Percentiles rank a stretch among this genome's conserved stretches.
Evolutionary conservation across 2,113 vertebrate genomes (phyloP).

Genomic region (Chaenogobius annularis): DNA sequence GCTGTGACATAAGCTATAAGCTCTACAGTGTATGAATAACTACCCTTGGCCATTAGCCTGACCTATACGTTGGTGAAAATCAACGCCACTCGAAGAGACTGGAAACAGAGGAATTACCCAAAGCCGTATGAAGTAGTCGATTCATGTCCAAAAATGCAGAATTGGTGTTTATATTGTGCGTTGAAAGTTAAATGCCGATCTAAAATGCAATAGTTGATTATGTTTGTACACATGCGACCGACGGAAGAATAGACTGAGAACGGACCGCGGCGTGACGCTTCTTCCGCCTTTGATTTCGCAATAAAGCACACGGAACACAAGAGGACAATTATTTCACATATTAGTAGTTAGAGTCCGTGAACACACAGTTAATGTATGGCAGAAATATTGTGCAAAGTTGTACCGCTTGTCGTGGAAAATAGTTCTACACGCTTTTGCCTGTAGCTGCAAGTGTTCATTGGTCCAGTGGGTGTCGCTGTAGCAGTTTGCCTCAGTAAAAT

Average conservation of each 20-base stretch:
- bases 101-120: constrained; percentile 31
- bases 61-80: background rate
- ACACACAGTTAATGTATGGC: background rate
- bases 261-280: background rate
- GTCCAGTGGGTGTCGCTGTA: constrained; percentile 51
- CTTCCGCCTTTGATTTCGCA: constrained; percentile 1
- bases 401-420: background rate
- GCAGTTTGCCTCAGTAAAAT: accelerated
- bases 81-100: background rate
- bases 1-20: background rate
- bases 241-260: background rate
- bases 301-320: background rate
- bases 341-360: too few relatives aligned
- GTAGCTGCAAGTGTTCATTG: background rate
- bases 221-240: constrained; percentile 15
- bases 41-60: background rate
- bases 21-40: background rate
- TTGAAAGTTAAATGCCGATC: background rate
- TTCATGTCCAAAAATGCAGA: background rate
- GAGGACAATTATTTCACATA: too few relatives aligned
- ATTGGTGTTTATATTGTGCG: background rate
- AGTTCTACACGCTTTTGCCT: background rate
- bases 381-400: background rate
- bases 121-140: background rate
- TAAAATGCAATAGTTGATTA: background rate